These are phyloP conservation scores for Entelurus aequoreus DNA, from an alignment of 2,113 vertebrate genomes.

Conservation along the genomic window DNA sequence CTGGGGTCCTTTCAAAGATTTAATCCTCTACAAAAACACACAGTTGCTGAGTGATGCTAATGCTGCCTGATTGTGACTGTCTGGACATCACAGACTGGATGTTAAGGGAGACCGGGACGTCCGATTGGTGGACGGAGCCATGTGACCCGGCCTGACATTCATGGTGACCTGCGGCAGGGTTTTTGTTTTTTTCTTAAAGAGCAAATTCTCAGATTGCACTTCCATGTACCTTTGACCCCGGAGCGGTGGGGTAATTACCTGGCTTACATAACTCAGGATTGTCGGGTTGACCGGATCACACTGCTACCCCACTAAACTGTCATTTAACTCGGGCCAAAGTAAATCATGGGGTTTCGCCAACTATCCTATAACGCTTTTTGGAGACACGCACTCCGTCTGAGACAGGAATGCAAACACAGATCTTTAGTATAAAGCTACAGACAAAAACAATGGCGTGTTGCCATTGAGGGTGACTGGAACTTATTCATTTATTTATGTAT, in stretches of 20 bases:
- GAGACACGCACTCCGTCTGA: no score
- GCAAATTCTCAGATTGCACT: slow-evolving; percentile 41
- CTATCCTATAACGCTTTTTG: no score
- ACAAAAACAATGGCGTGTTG: no score
- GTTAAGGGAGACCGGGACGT: slow-evolving; percentile 10
- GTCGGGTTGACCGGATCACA: slow-evolving; percentile 14
- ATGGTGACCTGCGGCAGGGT: slow-evolving; percentile 20
- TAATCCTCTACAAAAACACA: slow-evolving; percentile 67
- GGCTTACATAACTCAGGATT: slow-evolving; percentile 58
- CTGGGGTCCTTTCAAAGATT: slow-evolving; percentile 51
- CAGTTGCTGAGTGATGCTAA: slow-evolving; percentile 66
- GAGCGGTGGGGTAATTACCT: slow-evolving; percentile 61
- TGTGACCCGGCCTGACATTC: slow-evolving; percentile 44
- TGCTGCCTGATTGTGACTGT: slow-evolving; percentile 54
- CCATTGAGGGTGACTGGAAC: no score
- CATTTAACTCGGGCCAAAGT: slow-evolving; percentile 9
- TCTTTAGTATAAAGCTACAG: no score
- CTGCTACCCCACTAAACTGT: slow-evolving; percentile 23
- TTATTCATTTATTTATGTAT: no score
- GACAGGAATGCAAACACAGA: no score
- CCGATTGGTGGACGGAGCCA: slow-evolving; percentile 42
- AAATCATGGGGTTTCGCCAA: no score
- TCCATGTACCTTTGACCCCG: slow-evolving; percentile 52
- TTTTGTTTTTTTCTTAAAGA: slow-evolving; percentile 13
- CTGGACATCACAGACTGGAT: slow-evolving; percentile 35